phyloP scores from a whole-genome alignment of 35 echinoderm and acorn worm species.

The Ophioderma brevispina region DNA sequence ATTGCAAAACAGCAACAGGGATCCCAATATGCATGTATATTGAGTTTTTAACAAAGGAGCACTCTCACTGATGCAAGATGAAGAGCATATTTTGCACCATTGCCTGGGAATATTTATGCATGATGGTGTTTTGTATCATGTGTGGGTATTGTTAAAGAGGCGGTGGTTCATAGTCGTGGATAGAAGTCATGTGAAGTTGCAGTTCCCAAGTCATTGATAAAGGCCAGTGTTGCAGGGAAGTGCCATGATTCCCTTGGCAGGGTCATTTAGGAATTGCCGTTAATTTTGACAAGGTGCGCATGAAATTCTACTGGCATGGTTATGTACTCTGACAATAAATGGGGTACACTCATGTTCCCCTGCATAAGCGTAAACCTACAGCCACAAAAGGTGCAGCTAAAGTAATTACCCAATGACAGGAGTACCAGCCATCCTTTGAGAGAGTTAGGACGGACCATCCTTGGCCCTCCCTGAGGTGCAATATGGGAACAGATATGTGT shows the following conservation, averaged over 20 bases:
- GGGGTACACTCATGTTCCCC: constrained; percentile 51
- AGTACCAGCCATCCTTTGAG: not conserved
- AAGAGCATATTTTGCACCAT: not conserved
- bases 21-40: not conserved
- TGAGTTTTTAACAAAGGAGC: not conserved
- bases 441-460: constrained; percentile 56
- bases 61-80: not conserved
- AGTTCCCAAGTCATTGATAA: not conserved
- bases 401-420: constrained; percentile 63
- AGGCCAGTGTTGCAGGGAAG: not conserved
- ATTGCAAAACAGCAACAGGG: not conserved
- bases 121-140: constrained; percentile 47
- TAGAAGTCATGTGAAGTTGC: constrained; percentile 40
- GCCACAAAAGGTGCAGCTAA: constrained; percentile 1
- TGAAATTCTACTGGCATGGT: constrained; percentile 40
- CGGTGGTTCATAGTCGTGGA: constrained; percentile 8
- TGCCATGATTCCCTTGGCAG: constrained; percentile 56
- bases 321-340: constrained; percentile 41
- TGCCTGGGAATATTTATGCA: constrained; percentile 30
- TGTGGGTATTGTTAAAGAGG: constrained; percentile 36
- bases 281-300: constrained; percentile 60
- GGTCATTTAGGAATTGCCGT: constrained; percentile 43
- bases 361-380: constrained; percentile 44
- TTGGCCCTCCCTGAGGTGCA: constrained; percentile 41
- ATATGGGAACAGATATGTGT: constrained; percentile 42